These are phyloP conservation scores for Torymus auratus DNA, from an alignment of 2,888 invertebrate genomes.

Conservation along the genomic window DNA sequence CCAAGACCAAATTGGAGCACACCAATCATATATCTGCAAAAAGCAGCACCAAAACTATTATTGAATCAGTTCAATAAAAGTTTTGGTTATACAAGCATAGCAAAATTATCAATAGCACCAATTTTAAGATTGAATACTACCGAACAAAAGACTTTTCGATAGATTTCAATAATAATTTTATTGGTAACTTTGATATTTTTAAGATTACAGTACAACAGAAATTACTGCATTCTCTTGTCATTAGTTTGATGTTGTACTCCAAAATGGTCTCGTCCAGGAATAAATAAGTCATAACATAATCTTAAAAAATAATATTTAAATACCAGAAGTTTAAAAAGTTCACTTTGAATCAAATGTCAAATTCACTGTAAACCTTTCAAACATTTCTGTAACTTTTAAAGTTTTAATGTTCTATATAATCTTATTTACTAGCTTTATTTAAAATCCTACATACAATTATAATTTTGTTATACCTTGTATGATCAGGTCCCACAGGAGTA, in stretches of 20 bases:
- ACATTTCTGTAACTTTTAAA: constrained; percentile 11
- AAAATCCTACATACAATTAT: too few species aligned
- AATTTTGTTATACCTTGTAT: constrained; percentile 85
- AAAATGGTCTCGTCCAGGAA: constrained; percentile 69
- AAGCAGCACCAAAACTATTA: constrained; percentile 73
- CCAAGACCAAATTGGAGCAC: constrained; percentile 75
- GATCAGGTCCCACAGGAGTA: constrained; percentile 94
- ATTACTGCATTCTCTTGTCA: constrained; percentile 42
- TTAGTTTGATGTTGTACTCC: constrained; percentile 67
- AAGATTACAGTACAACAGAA: constrained; percentile 25
- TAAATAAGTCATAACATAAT: constrained; percentile 16
- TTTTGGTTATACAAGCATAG: constrained; percentile 72
- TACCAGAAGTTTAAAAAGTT: constrained; percentile 38
- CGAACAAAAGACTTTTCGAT: constrained; percentile 44
- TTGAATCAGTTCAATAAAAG: constrained; percentile 74
- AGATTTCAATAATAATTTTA: constrained; percentile 45
- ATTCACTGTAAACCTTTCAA: constrained; percentile 48
- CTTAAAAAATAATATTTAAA: neutral
- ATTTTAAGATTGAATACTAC: constrained; percentile 48
- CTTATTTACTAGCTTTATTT: too few species aligned
- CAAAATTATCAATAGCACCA: constrained; percentile 63
- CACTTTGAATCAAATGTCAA: constrained; percentile 33
- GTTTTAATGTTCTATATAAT: neutral
- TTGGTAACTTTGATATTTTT: constrained; percentile 44
- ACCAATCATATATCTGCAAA: constrained; percentile 65